Evolutionary conservation across 1,140 invertebrate species (phyloP), one percentile per base, ranked within the genome.

Genomic region (Pseudomyrmex flavicornis): DNA sequence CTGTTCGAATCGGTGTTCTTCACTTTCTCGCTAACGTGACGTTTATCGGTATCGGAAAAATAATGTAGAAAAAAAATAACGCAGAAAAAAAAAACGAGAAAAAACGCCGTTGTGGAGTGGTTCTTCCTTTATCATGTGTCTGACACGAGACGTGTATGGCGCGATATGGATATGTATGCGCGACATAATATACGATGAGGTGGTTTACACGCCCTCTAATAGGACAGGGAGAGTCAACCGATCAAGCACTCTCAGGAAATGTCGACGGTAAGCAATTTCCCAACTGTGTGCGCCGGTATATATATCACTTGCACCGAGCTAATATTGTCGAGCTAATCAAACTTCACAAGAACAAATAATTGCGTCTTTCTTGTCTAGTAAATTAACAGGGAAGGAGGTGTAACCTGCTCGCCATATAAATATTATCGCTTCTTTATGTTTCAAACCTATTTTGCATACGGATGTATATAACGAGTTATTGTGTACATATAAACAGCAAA

Each of bases 191-290:
- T 83, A 87, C 50, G 65, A 44, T 72, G 70, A 52, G 48, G 62
- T 84, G 73, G 85, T 87, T 86, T 76, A 62, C 79, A 73, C 66
- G 61, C 79, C 59, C 84, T 76, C 56, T 84, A 74, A 84, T 73
- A 59, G 76, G 52, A 73, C 61, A 58, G 50, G 13, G 61, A 62
- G 50, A 84, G 58, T 50, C 85, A 35, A 50, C n/a, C 85, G 66
- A 86, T 83, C 69, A 62, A 54, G 68, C 56, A 52, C 54, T 66
- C 50, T 70, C 73, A 61, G 58, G 73, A 84, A 83, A 79, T 74
- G 86, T 84, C 80, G 80, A 86, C 75, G 50, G 80, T 85, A 86
- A 80, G 70, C 85, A 66, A 75, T 82, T 48, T 62, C 50, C 58
- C 46, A 46, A 63, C 59, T 62, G 17, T 69, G 7, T 13, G 63